Base-by-base conservation (phyloP, 2,797 vertebrate species). In the Apodemus agrarius region DNA sequence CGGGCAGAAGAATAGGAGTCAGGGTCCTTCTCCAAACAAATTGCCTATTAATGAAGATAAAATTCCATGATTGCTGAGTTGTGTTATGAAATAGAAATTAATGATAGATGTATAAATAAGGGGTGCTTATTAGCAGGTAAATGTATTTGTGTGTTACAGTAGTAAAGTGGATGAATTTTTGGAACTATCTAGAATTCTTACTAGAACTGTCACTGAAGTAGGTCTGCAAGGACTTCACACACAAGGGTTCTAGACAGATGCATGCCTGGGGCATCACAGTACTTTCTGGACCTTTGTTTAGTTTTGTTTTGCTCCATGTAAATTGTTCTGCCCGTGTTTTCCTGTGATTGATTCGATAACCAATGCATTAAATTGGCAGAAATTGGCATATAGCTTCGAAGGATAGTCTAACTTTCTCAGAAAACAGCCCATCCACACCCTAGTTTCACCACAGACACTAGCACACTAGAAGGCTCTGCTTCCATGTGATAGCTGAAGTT, bases 11-110 rank as follows among this genome's bases (percentile, higher is more conserved):
- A 89, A 24, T 43, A 37, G 6, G 24, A 79, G 11, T 37, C 46
- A 14, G 1, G 59, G 63, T 84, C 43, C 29, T 95, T 57, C 46
- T 86, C n/a, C 31, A 69, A 72, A 83, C 40, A 75, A 82, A 6
- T 37, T n/a, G 72, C 52, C 37, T 79, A 11, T 4, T 9, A 49
- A 24, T 9, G 11, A 17, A 87, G 24, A 57, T n/a, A 75, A 85
- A 76, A 79, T 90, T 17, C 54, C 54, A 61, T 24, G 19, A 14
- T 59, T 21, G 72, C 80, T 52, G 37, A 83, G 37, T 76, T 80
- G 80, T 67, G 87, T 81, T 72, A 49, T 43, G 6, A 52, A 81
- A 52, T 40, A 74, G 12, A 89, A 94, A 90, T 72, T 54, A 95
- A 22, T 43, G 10, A 54, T 43, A 94, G 46, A 26, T 49, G 13